Base-by-base conservation (phyloP, 2,113 vertebrate species). In the Zonotrichia leucophrys region DNA sequence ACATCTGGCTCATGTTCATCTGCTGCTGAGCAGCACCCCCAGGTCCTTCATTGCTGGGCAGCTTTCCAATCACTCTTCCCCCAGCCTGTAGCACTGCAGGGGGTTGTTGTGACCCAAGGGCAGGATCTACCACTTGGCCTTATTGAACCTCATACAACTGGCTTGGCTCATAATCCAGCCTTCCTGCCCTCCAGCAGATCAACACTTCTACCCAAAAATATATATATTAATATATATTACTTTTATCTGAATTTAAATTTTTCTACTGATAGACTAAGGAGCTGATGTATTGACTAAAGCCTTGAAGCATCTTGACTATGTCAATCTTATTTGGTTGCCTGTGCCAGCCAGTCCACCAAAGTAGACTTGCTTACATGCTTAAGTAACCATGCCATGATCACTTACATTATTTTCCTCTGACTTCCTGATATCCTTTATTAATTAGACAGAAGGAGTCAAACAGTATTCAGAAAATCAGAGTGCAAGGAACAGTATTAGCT, bases 11-110 rank as follows among this genome's bases (percentile, higher is more conserved):
- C 21, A 7, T 41, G 15, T 17, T 85, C 33, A 86, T n/a, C n/a
- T n/a, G n/a, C n/a, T n/a, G n/a, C n/a, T n/a, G n/a, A 12, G 13
- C 53, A 89, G 5, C 17, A 46, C 2, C 4, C 15, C 12, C 53
- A 41, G 35, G 28, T 28, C 15, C 10, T 58, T 69, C 31, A 6
- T 49, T 3, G 4, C 62, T 13, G 2, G 15, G 4, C 55, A 63
- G 15, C 6, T 70, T 69, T 63, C 56, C 56, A 63, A 23, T 1
- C 39, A 20, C 11, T 47, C 2, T 6, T 55, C 18, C 28, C 33
- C 21, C 42, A 17, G 12, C 47, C 30, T 42, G n/a, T 20, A 28
- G 22, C 3, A 0, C 5, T 42, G 9, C 27, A 28, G 2, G 7
- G 24, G 10, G 0, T 19, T 66, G 11, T 9, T 39, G 37, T 5